phyloP scores from a whole-genome alignment of 2,113 vertebrate genomes.

The Romanogobio albipinnatus region DNA sequence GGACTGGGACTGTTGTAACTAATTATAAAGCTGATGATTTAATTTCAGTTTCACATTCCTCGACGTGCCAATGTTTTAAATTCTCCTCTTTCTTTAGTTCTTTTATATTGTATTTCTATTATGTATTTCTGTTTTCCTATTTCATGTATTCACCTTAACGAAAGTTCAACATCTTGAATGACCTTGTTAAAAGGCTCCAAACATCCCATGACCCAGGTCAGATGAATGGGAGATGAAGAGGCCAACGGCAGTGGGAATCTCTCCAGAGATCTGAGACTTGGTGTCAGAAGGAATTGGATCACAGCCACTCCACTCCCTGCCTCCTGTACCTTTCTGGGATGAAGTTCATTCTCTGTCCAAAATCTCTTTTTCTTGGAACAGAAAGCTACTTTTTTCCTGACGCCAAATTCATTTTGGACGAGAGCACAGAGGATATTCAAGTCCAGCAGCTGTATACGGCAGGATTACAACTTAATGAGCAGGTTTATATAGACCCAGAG shows the following conservation, averaged over 20 bases:
- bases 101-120: neutral
- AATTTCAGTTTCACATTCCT: neutral
- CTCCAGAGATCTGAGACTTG: constrained; percentile 1
- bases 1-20: neutral
- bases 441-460: constrained; percentile 40
- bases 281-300: neutral
- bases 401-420: constrained; percentile 30
- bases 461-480: constrained; percentile 16
- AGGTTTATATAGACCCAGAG: neutral
- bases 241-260: constrained; percentile 8
- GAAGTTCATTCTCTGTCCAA: constrained; percentile 13
- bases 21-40: neutral
- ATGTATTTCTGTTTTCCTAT: neutral
- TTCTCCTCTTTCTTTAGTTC: neutral
- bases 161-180: constrained; percentile 39
- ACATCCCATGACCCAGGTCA: constrained; percentile 31
- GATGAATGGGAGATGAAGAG: neutral
- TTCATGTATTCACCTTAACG: neutral
- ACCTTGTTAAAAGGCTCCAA: constrained; percentile 47
- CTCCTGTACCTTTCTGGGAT: neutral
- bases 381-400: constrained; percentile 16
- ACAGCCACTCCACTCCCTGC: neutral
- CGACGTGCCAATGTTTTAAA: neutral
- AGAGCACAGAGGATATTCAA: constrained; percentile 19
- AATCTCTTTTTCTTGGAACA: constrained; percentile 46